phyloP scores from a whole-genome alignment of 2,888 invertebrate species.

The Antheraea assamensis region DNA sequence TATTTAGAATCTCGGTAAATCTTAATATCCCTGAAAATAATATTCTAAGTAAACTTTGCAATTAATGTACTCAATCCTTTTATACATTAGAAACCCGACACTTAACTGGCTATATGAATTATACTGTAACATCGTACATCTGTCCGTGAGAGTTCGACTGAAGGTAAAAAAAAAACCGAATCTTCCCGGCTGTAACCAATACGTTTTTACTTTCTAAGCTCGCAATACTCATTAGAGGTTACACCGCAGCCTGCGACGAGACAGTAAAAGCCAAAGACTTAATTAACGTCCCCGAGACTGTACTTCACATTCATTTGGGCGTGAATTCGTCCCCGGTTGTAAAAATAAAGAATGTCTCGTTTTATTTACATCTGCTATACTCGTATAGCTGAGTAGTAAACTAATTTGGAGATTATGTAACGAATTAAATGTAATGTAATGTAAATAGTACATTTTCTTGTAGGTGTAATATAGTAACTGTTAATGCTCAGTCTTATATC shows the following conservation, averaged over 20 bases:
- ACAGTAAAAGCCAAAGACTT: conserved; percentile 73
- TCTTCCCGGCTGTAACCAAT: conserved; percentile 12
- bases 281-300: conserved; percentile 62
- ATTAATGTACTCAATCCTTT: background rate
- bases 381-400: background rate
- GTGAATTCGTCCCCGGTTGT: conserved; percentile 65
- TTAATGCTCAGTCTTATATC: too few relatives aligned
- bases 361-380: conserved; percentile 33
- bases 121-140: background rate
- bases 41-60: background rate
- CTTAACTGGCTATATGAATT: background rate
- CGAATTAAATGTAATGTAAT: background rate
- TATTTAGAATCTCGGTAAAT: too few relatives aligned
- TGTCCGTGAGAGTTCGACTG: background rate
- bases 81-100: background rate
- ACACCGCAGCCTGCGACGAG: conserved; percentile 52
- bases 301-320: conserved; percentile 71
- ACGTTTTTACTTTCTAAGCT: conserved; percentile 27
- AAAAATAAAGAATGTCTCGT: conserved; percentile 69
- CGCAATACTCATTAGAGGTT: conserved; percentile 57
- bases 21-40: background rate
- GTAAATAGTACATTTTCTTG: background rate
- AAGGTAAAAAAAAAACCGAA: conserved; percentile 12
- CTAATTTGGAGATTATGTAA: background rate
- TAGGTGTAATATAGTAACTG: background rate